Evolutionary conservation across 2,113 vertebrate genomes (phyloP).

Genomic region (Notarius lentiginosus): DNA sequence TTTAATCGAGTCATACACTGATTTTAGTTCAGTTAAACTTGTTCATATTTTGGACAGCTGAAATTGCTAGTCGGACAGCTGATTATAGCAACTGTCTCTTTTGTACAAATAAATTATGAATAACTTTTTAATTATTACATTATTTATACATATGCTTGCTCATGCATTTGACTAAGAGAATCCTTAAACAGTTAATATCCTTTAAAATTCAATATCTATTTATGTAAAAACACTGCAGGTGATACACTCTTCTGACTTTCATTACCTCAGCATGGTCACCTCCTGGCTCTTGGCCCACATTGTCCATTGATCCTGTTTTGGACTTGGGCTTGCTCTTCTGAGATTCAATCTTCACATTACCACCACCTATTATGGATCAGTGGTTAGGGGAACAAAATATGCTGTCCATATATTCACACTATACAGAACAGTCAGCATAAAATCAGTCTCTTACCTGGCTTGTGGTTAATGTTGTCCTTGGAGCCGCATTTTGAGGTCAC

Average conservation of each 20-base stretch:
- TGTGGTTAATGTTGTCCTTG: constrained; percentile 91
- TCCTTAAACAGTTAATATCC: background rate
- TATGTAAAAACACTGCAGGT: background rate
- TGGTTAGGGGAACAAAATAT: constrained; percentile 8
- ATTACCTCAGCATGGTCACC: constrained; percentile 80
- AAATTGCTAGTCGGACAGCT: background rate
- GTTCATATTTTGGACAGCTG: background rate
- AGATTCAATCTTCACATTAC: constrained; percentile 87
- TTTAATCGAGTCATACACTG: background rate
- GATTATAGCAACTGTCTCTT: background rate
- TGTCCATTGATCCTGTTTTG: constrained; percentile 88
- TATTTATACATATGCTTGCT: background rate
- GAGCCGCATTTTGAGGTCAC: constrained; percentile 94
- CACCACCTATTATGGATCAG: constrained; percentile 76
- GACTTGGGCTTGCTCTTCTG: constrained; percentile 87
- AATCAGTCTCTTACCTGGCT: constrained; percentile 78
- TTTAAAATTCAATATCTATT: background rate
- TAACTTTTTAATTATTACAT: background rate
- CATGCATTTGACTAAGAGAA: background rate
- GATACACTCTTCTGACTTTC: background rate
- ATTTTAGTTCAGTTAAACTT: background rate
- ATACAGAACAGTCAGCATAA: background rate
- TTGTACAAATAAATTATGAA: background rate
- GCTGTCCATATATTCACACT: background rate
- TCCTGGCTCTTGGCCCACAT: constrained; percentile 72